Evolutionary conservation across 2,888 invertebrate species (phyloP).

Genomic region (Petrolisthes manimaculis): DNA sequence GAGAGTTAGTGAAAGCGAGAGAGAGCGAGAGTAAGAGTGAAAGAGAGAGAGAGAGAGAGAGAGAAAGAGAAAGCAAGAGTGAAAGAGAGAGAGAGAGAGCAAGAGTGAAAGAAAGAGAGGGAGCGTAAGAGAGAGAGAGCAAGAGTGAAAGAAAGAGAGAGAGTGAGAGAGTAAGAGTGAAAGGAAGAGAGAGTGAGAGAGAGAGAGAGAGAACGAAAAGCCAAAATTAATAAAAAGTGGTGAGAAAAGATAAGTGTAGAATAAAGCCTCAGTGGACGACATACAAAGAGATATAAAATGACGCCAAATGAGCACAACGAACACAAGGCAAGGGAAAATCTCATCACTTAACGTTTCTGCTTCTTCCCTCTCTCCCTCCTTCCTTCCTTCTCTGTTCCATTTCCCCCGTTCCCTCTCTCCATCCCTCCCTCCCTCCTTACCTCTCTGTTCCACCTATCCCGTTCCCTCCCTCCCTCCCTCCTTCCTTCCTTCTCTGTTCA

Average conservation of each 20-base stretch:
- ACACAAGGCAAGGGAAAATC: too few relatives aligned
- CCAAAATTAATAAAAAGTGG: neutral
- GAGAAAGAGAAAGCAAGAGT: neutral
- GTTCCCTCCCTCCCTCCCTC: neutral
- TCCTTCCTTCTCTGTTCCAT: neutral
- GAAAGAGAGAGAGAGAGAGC: constrained; percentile 16
- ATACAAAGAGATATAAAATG: too few relatives aligned
- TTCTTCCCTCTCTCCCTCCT: neutral
- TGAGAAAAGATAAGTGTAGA: too few relatives aligned
- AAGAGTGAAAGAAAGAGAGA: neutral
- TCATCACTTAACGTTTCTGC: too few relatives aligned
- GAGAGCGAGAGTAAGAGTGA: neutral
- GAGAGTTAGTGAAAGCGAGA: neutral
- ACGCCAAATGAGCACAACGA: too few relatives aligned
- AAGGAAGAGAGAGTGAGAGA: neutral
- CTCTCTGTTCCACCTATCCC: neutral
- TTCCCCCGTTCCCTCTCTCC: neutral
- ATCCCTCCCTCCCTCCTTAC: neutral
- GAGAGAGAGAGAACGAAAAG: neutral
- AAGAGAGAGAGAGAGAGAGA: constrained; percentile 10
- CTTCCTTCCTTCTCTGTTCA: neutral
- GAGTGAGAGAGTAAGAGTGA: neutral
- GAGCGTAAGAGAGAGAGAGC: too few relatives aligned
- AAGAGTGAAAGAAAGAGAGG: neutral
- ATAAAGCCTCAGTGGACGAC: too few relatives aligned